Evolutionary conservation across 2,797 vertebrate species (phyloP).

Genomic region (Balearica regulorum): DNA sequence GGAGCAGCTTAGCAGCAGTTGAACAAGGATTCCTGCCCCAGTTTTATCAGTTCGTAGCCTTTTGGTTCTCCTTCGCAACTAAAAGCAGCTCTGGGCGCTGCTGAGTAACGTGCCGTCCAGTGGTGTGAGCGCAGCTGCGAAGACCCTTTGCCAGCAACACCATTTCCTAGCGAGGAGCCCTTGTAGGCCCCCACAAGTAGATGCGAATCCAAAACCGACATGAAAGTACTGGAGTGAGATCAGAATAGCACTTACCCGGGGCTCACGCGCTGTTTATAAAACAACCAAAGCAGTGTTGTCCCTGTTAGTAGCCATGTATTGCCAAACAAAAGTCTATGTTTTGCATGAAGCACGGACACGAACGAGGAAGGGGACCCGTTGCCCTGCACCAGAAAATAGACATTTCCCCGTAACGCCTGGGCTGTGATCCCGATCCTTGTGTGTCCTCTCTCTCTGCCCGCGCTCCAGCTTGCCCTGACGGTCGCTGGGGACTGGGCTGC

Average conservation of each 20-base stretch:
- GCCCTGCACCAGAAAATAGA: rapidly evolving
- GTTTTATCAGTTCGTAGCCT: not conserved
- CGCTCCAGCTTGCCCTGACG: conserved; percentile 81
- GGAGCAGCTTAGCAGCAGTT: not conserved
- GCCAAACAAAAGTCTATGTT: rapidly evolving
- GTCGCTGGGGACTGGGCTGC: conserved; percentile 87
- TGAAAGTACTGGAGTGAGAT: not conserved
- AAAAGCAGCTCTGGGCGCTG: not conserved
- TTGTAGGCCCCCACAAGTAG: not conserved
- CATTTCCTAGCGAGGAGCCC: not conserved
- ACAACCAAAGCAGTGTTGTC: not conserved
- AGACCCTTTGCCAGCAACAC: not conserved
- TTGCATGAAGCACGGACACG: rapidly evolving
- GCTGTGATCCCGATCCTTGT: rapidly evolving
- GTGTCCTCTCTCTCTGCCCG: not conserved
- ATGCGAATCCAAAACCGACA: not conserved
- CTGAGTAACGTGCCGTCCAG: not conserved
- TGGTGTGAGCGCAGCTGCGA: rapidly evolving
- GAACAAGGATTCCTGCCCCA: not conserved
- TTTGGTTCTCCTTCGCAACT: not conserved
- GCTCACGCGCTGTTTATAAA: not conserved
- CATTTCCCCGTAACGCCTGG: rapidly evolving
- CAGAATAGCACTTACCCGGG: not conserved
- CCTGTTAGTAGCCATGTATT: not conserved
- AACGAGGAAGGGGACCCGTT: rapidly evolving